These are phyloP conservation scores for Plectrocnemia conspersa DNA, from an alignment of 1,140 invertebrate genomes.

Conservation along the genomic window DNA sequence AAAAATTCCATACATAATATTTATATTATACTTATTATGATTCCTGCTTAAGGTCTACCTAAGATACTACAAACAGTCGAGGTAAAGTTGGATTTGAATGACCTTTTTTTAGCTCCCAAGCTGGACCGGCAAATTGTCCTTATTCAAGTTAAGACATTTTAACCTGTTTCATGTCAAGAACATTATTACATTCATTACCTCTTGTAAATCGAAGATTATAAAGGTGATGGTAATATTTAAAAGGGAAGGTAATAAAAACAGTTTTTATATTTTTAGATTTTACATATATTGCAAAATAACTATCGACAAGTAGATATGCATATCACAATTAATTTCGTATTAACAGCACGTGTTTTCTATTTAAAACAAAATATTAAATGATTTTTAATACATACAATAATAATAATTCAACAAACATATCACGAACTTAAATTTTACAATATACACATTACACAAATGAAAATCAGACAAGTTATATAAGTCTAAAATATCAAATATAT, in stretches of 20 bases:
- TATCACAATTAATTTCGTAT: conserved; percentile 21
- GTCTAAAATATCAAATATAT: conserved; percentile 1
- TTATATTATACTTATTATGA: too few species aligned
- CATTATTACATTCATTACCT: too few species aligned
- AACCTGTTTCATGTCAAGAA: too few species aligned
- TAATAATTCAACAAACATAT: conserved; percentile 12
- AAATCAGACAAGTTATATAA: conserved; percentile 1
- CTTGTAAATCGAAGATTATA: too few species aligned
- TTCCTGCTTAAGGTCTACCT: too few species aligned
- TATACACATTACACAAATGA: conserved; percentile 4
- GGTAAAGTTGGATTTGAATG: too few species aligned
- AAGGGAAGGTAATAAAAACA: not conserved
- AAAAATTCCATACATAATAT: too few species aligned
- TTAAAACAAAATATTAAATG: not conserved
- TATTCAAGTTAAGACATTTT: too few species aligned
- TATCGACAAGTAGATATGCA: conserved; percentile 25
- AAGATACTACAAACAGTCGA: too few species aligned
- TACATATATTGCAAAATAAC: conserved; percentile 23
- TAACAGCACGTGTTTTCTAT: conserved; percentile 4
- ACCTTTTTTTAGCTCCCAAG: too few species aligned
- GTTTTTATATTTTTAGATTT: not conserved
- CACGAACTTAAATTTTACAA: conserved; percentile 9
- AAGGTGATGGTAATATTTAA: too few species aligned
- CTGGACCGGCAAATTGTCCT: too few species aligned
- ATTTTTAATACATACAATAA: not conserved